Percentiles rank a stretch among this genome's conserved stretches.
Conservation (phyloP, 2,113 vertebrate species). For the Melanostigma gelatinosum region DNA sequence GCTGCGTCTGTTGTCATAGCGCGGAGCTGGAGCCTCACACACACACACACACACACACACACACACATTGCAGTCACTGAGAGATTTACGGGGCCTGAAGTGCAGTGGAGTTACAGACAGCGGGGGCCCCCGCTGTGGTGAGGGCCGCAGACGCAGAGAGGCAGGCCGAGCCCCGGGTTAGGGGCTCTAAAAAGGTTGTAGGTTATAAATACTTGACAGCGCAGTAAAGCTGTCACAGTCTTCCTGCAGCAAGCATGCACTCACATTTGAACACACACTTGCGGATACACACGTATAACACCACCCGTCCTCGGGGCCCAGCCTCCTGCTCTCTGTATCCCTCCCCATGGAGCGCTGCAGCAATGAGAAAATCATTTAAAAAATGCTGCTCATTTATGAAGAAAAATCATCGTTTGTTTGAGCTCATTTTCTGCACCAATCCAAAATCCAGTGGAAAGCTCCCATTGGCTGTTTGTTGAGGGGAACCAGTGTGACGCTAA, state of each 20-base stretch:
- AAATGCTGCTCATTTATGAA: too few species aligned
- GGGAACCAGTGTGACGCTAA: too few species aligned
- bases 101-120: conserved; percentile 59
- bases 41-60: conserved; percentile 20
- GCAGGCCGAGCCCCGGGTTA: conserved; percentile 46
- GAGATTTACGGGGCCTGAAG: conserved; percentile 69
- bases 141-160: conserved; percentile 50
- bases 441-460: too few species aligned
- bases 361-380: too few species aligned
- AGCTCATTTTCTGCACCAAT: too few species aligned
- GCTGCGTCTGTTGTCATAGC: conserved; percentile 72
- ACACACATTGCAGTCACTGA: conserved; percentile 31
- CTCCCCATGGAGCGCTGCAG: not conserved
- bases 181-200: conserved; percentile 72
- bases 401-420: too few species aligned
- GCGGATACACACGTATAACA: not conserved
- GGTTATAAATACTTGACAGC: conserved; percentile 79
- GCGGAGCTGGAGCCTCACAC: conserved; percentile 31
- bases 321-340: not conserved
- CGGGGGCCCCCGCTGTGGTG: conserved; percentile 37
- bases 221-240: conserved; percentile 77
- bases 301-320: not conserved
- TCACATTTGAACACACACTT: conserved; percentile 40
- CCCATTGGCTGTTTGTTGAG: too few species aligned
- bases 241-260: conserved; percentile 69